phyloP scores from a whole-genome alignment of 2,888 invertebrate genomes.

The Xanthia icteritia region DNA sequence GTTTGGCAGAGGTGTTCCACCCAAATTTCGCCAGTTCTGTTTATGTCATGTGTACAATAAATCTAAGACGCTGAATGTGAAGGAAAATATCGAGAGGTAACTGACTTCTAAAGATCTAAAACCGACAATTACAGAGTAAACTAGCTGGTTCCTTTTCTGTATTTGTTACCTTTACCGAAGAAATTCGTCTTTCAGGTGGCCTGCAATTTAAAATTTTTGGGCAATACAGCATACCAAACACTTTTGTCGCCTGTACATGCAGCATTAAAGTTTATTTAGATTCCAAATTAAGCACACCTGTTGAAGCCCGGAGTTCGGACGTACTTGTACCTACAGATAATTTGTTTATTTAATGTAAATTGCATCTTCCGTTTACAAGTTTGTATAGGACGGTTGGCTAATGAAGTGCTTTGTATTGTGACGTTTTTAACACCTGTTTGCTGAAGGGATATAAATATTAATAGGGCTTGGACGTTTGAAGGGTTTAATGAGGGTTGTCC shows the following conservation, averaged over 20 bases:
- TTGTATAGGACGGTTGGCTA: conserved; percentile 70
- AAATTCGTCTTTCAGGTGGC: neutral
- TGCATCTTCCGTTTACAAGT: conserved; percentile 75
- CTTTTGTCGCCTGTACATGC: conserved; percentile 33
- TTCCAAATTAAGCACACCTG: conserved; percentile 87
- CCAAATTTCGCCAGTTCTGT: neutral
- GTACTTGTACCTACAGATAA: conserved; percentile 71
- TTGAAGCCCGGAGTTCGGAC: conserved; percentile 74
- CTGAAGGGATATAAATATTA: conserved; percentile 58
- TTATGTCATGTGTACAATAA: neutral
- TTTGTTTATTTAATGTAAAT: conserved; percentile 85
- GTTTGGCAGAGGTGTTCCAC: neutral
- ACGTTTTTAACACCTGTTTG: conserved; percentile 63
- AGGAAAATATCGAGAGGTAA: neutral
- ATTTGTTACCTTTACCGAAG: neutral
- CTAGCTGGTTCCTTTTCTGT: neutral
- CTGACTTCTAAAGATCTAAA: too few relatives aligned
- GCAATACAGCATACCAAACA: neutral
- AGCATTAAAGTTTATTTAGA: conserved; percentile 82
- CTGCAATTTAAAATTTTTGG: too few relatives aligned
- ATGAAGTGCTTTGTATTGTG: conserved; percentile 73
- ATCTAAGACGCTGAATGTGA: neutral
- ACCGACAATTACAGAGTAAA: neutral
- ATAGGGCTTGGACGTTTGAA: conserved; percentile 40
- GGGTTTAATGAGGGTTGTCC: conserved; percentile 46